phyloP scores from a whole-genome alignment of 2,797 vertebrate species.

The Spea hammondii region DNA sequence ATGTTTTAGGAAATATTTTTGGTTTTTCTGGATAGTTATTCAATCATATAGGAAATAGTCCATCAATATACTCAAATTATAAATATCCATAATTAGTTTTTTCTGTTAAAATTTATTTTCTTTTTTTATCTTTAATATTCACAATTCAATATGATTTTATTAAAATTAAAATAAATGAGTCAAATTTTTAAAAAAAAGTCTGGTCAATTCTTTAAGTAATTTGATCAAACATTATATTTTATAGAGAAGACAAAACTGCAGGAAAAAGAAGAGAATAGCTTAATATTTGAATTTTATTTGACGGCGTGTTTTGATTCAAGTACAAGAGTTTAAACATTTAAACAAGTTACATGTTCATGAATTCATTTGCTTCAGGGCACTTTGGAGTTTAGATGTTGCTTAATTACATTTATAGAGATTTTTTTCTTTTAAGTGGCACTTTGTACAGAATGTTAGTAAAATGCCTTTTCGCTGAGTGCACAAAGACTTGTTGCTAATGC shows the following conservation, averaged over 20 bases:
- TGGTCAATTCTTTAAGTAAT: no score
- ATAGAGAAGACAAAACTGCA: background rate
- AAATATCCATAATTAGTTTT: no score
- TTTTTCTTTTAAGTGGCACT: constrained; percentile 21
- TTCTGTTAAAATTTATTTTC: no score
- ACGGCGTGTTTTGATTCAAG: background rate
- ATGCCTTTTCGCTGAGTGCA: constrained; percentile 2
- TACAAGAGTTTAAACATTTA: constrained; percentile 17
- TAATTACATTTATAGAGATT: constrained; percentile 38
- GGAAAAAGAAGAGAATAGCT: background rate
- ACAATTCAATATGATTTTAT: no score
- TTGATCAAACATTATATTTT: no score
- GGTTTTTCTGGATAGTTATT: background rate
- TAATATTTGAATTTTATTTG: background rate
- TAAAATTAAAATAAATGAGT: no score
- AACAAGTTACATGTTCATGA: constrained; percentile 9
- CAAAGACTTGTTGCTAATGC: constrained; percentile 4
- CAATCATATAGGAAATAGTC: no score
- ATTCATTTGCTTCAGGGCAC: constrained; percentile 41
- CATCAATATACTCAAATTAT: no score
- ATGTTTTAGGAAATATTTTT: background rate
- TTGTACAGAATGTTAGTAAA: constrained; percentile 25
- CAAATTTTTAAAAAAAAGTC: no score
- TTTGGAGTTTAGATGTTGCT: constrained; percentile 28
- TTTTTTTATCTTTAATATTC: no score